Percentiles rank a stretch among this genome's conserved stretches.
Evolutionary conservation across 2,113 vertebrate species (phyloP).

Genomic region (Pteruthius melanotis): DNA sequence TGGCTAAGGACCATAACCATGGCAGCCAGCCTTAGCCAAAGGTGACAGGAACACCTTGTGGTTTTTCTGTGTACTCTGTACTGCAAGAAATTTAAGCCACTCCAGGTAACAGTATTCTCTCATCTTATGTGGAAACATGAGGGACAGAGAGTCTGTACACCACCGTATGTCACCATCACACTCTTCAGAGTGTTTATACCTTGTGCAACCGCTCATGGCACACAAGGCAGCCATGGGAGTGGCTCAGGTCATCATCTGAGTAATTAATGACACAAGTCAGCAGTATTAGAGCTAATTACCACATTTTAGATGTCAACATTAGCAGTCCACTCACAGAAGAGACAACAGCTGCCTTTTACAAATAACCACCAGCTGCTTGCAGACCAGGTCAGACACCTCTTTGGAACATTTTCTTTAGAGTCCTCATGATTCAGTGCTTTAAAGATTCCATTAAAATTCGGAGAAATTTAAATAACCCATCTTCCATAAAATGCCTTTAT

Average conservation of each 20-base stretch:
- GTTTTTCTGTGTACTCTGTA: background rate
- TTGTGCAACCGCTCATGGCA: background rate
- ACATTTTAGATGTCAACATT: background rate
- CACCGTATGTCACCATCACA: background rate
- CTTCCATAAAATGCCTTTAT: background rate
- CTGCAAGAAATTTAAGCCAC: background rate
- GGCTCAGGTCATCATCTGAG: background rate
- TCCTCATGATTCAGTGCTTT: background rate
- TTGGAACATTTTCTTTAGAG: background rate
- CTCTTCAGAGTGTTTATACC: background rate
- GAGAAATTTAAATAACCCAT: background rate
- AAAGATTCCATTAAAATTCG: background rate
- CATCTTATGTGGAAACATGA: background rate
- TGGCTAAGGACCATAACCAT: background rate
- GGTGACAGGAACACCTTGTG: background rate
- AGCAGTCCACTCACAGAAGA: background rate
- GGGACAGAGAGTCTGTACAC: background rate
- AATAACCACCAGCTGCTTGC: background rate
- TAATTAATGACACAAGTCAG: background rate
- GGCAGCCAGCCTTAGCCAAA: background rate
- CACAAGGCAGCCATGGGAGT: fast-evolving
- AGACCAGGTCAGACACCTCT: background rate
- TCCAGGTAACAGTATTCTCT: background rate
- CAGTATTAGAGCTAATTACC: background rate
- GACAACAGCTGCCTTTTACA: background rate